Conservation (phyloP, 2,797 vertebrate genomes). For the Notolepis coatsorum region DNA sequence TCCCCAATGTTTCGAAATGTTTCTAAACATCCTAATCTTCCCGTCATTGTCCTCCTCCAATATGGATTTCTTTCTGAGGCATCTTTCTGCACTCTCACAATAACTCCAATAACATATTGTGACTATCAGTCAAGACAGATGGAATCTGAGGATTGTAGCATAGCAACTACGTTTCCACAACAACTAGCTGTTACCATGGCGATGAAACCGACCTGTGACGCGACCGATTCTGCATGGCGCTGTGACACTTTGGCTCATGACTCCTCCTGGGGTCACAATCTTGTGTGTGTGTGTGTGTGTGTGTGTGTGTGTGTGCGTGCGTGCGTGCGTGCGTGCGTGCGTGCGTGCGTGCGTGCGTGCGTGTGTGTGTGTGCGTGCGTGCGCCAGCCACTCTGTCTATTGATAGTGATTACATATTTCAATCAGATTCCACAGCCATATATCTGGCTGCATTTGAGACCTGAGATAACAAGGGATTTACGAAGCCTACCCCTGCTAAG, state of each 20-base stretch:
- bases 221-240: not conserved
- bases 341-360: not conserved
- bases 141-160: not conserved
- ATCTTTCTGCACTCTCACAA: not conserved
- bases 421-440: slow-evolving; percentile 60
- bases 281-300: slow-evolving; percentile 1
- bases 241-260: not conserved
- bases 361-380: not conserved
- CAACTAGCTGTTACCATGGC: not conserved
- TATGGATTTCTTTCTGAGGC: no score
- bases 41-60: no score
- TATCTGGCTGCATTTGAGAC: slow-evolving; percentile 68
- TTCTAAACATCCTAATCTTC: no score
- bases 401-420: slow-evolving; percentile 65
- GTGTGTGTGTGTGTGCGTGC: slow-evolving; percentile 8
- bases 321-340: not conserved
- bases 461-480: slow-evolving; percentile 78
- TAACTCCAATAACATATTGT: no score
- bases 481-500: slow-evolving; percentile 58
- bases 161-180: not conserved
- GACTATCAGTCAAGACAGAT: no score
- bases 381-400: slow-evolving; percentile 28
- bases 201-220: not conserved
- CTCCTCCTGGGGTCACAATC: not conserved
- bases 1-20: no score